Conservation (phyloP, 2,888 invertebrate genomes). For the Cheilosia pagana region DNA sequence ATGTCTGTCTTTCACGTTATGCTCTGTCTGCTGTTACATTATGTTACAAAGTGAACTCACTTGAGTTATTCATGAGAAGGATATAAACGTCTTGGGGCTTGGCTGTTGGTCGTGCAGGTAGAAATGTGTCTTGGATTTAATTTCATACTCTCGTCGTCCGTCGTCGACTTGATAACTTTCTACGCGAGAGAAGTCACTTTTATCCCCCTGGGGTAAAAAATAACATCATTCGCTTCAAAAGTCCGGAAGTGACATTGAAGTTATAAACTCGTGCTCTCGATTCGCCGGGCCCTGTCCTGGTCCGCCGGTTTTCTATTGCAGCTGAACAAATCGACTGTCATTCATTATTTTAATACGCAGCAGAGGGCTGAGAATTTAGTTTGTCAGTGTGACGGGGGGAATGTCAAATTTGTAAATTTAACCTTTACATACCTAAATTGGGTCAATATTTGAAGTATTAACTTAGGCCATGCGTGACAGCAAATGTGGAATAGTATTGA, state of each 20-base stretch:
- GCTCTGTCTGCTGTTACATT: constrained; percentile 31
- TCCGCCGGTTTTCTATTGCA: not conserved
- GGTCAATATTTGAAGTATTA: too few species aligned
- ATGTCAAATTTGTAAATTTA: too few species aligned
- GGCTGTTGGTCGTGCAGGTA: constrained; percentile 16
- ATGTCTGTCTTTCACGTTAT: constrained; percentile 10
- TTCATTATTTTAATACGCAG: constrained; percentile 1
- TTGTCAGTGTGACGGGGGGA: too few species aligned
- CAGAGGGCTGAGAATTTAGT: not conserved
- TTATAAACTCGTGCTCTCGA: not conserved
- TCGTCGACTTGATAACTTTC: constrained; percentile 13
- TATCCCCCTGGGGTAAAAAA: constrained; percentile 30
- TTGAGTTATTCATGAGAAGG: constrained; percentile 59
- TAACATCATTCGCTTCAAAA: constrained; percentile 52
- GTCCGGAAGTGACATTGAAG: constrained; percentile 15
- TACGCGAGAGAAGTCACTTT: constrained; percentile 20
- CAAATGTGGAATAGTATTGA: too few species aligned
- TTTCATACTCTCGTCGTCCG: constrained; percentile 13
- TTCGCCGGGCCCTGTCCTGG: too few species aligned
- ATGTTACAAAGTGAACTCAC: constrained; percentile 50
- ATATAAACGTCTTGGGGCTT: constrained; percentile 23
- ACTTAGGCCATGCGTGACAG: too few species aligned
- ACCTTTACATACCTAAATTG: too few species aligned
- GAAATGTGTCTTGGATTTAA: constrained; percentile 16
- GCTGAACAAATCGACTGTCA: not conserved